These are phyloP conservation scores for Eulimnadia texana DNA, from an alignment of 1,140 invertebrate species.

Conservation along the genomic window DNA sequence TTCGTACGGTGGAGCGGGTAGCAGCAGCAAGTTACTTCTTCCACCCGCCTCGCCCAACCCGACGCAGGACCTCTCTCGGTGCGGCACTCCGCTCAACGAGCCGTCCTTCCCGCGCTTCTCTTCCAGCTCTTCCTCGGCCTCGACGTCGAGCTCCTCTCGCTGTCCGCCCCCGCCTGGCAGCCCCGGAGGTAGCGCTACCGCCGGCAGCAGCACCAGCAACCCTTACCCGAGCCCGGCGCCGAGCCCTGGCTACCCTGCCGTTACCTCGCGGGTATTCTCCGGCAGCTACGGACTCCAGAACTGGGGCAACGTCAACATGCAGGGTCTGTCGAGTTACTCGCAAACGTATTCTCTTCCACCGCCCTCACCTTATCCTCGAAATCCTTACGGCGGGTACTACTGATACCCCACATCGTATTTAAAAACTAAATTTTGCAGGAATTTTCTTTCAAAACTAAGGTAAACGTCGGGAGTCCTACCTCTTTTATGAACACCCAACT, in stretches of 20 bases:
- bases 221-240: conserved; percentile 15
- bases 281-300: conserved; percentile 14
- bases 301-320: conserved; percentile 13
- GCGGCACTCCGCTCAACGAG: neutral
- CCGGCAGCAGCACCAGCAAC: conserved; percentile 8
- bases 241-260: conserved; percentile 9
- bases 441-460: too few relatives aligned
- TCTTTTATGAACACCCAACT: too few relatives aligned
- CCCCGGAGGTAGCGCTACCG: neutral
- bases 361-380: conserved; percentile 7
- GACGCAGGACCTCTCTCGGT: conserved; percentile 5
- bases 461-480: too few relatives aligned
- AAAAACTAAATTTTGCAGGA: neutral
- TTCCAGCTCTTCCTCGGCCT: neutral
- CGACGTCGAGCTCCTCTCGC: neutral
- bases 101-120: conserved; percentile 12
- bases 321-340: conserved; percentile 9
- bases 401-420: neutral
- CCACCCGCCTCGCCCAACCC: conserved; percentile 3
- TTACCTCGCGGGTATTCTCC: conserved; percentile 12
- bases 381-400: conserved; percentile 7
- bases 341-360: conserved; percentile 9
- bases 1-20: neutral
- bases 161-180: conserved; percentile 3
- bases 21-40: neutral